Evolutionary conservation across 2,888 invertebrate species (phyloP), one percentile per base, ranked within the genome.

Genomic region (Cataglyphis cursor): DNA sequence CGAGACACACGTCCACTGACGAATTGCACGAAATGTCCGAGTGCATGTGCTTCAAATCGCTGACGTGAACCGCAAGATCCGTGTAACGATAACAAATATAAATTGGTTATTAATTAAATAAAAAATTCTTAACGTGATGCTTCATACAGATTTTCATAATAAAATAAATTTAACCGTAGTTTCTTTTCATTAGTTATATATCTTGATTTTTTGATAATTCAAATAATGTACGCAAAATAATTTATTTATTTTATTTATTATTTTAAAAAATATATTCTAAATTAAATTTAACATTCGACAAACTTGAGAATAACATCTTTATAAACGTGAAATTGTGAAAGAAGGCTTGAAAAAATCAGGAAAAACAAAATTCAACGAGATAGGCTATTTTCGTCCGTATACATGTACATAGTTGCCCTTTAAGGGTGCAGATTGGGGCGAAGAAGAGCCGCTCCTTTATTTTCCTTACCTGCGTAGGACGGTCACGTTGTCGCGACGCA

Each of bases 361-460:
- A 41, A 76, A 76, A n/a, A 18, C 73, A 28, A 61, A 44, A 59
- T 61, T 72, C 72, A 35, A 54, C 35, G 64, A 38, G 54, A 57
- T 81, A 54, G 44, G 24, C 81, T 62, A 65, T 57, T 65, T 83
- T 70, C 41, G 24, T 44, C 31, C 15, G 68, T 61, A 72, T 44
- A 72, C 76, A 81, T 76, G 83, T 68, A 76, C 28, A 28, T 28
- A 28, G 0, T 28, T 76, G 65, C 78, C 73, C 83, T 80, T 66
- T 80, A 83, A 82, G 84, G 81, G 84, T 85, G 86, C 83, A 83
- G 86, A 86, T 90, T 85, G 89, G 82, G 73, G 41, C 44, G 74
- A 64, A 75, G 85, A 51, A 51, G 61, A 85, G 73, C 85, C 85
- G 85, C 85, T 89, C 88, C 87, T 90, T 88, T 90, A 90, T 90